phyloP scores from a whole-genome alignment of 1,140 invertebrate species.

The Drosophila yakuba region DNA sequence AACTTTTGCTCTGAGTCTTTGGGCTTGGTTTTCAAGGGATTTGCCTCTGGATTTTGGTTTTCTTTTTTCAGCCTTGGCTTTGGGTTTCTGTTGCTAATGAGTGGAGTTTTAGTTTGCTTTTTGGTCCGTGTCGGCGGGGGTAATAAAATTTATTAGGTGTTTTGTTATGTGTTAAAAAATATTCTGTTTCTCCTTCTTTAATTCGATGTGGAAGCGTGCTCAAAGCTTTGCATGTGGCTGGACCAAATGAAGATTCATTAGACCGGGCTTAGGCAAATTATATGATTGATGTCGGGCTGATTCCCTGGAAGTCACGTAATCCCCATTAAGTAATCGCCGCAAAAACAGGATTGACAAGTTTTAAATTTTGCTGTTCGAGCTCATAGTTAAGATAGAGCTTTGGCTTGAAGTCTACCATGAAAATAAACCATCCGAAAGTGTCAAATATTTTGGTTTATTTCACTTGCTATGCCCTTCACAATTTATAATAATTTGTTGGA shows the following conservation, averaged over 20 bases:
- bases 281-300: slow-evolving; percentile 65
- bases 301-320: slow-evolving; percentile 64
- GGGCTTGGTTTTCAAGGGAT: slow-evolving; percentile 48
- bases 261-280: slow-evolving; percentile 63
- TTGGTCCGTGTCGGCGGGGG: slow-evolving; percentile 35
- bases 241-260: slow-evolving; percentile 60
- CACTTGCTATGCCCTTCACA: slow-evolving; percentile 63
- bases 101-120: slow-evolving; percentile 42
- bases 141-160: slow-evolving; percentile 80
- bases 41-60: slow-evolving; percentile 40
- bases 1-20: slow-evolving; percentile 27
- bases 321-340: slow-evolving; percentile 47
- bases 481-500: slow-evolving; percentile 58
- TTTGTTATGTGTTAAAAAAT: slow-evolving; percentile 74
- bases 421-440: slow-evolving; percentile 59
- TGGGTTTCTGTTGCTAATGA: slow-evolving; percentile 64
- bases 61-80: slow-evolving; percentile 16
- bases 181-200: slow-evolving; percentile 25
- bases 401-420: slow-evolving; percentile 30
- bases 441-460: slow-evolving; percentile 67
- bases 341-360: slow-evolving; percentile 70
- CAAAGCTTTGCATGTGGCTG: slow-evolving; percentile 8
- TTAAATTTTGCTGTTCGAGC: slow-evolving; percentile 43
- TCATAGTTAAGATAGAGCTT: slow-evolving; percentile 34
- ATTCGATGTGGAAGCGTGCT: slow-evolving; percentile 48